Percentiles rank a stretch among this genome's conserved stretches.
phyloP scores from a whole-genome alignment of 2,113 vertebrate species.

The Dicerorhinus sumatrensis region DNA sequence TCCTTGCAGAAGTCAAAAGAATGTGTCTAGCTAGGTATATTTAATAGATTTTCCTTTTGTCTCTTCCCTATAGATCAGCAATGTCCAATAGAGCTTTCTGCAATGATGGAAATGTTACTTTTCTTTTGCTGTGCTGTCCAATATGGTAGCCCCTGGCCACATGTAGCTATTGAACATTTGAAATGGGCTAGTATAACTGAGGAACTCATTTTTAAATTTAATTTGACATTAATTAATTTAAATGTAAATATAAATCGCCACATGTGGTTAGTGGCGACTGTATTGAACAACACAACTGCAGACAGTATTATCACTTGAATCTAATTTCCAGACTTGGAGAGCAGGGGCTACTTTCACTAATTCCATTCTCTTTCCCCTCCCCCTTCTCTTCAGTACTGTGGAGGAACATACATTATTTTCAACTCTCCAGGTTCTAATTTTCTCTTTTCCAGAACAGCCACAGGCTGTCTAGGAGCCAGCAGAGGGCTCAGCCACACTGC shows the following conservation, averaged over 20 bases:
- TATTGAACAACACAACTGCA: too few species aligned
- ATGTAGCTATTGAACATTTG: background rate
- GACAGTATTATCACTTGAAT: background rate
- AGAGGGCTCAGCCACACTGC: background rate
- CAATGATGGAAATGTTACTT: background rate
- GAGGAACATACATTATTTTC: background rate
- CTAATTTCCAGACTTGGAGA: slow-evolving; percentile 9
- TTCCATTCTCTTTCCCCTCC: background rate
- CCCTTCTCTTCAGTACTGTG: background rate
- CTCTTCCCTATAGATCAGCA: background rate
- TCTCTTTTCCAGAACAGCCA: background rate
- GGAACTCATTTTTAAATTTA: background rate
- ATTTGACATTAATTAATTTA: background rate
- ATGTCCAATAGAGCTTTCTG: background rate
- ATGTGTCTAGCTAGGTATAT: background rate
- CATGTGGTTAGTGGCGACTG: background rate
- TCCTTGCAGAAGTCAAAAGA: background rate
- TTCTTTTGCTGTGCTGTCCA: background rate
- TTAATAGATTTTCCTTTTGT: background rate
- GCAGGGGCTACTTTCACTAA: background rate
- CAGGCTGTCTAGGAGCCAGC: background rate
- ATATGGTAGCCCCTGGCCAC: background rate
- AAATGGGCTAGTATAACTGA: background rate
- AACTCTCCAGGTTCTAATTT: background rate
- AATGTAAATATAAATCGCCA: background rate